These are phyloP conservation scores for Ceryle rudis DNA, from an alignment of 2,797 vertebrate species.

Conservation along the genomic window DNA sequence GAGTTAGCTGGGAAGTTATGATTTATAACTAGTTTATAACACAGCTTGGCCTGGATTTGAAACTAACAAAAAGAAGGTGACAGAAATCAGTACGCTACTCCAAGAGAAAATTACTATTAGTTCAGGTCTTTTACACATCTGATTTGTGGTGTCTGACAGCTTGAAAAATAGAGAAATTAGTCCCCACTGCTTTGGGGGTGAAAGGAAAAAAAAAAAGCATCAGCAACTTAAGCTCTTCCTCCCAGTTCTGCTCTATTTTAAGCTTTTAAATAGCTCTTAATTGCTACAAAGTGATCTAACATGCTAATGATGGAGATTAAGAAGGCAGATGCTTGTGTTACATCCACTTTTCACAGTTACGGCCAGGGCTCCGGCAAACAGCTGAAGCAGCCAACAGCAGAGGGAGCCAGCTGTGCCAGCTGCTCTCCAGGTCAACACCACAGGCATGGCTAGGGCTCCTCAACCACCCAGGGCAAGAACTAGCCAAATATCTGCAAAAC, in stretches of 20 bases:
- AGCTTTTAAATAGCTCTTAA: neutral
- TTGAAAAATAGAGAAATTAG: neutral
- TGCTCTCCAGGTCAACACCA: accelerated
- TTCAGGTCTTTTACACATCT: neutral
- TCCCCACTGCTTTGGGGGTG: no score
- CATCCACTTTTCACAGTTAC: neutral
- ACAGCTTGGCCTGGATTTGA: neutral
- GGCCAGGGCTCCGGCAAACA: neutral
- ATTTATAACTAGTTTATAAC: neutral
- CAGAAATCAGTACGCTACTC: neutral
- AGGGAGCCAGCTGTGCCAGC: neutral
- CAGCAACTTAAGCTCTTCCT: neutral
- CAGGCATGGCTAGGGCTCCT: neutral
- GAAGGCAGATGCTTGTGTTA: neutral
- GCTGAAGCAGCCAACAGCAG: neutral
- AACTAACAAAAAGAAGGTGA: neutral
- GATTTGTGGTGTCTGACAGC: neutral
- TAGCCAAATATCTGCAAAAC: neutral
- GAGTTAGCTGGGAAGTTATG: neutral
- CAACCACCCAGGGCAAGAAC: neutral
- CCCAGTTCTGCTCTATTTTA: neutral
- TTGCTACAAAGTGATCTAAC: neutral
- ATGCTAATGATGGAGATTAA: neutral
- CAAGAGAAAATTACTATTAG: neutral
- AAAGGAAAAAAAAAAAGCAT: neutral